These are phyloP conservation scores for Sterrhoptilus dennistouni DNA, from an alignment of 2,113 vertebrate species.

Conservation along the genomic window DNA sequence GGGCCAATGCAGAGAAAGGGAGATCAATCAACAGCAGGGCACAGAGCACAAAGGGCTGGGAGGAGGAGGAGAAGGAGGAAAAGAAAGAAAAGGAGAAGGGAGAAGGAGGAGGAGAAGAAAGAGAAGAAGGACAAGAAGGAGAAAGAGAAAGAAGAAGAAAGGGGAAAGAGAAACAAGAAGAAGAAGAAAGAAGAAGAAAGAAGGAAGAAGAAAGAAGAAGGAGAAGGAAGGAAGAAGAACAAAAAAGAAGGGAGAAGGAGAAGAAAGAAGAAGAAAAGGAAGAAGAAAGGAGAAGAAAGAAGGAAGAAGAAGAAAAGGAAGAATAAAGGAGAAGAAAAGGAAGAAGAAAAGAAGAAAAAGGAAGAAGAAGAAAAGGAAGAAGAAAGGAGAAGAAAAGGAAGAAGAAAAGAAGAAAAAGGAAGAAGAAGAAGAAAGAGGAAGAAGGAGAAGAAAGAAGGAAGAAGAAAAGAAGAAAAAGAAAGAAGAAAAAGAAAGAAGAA, in stretches of 20 bases:
- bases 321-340: too few species aligned
- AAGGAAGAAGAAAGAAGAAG: background rate
- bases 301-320: background rate
- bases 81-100: too few species aligned
- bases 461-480: too few species aligned
- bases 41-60: background rate
- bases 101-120: too few species aligned
- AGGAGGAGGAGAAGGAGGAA: background rate
- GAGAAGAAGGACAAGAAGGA: accelerated
- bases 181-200: background rate
- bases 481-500: too few species aligned
- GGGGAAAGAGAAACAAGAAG: accelerated
- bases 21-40: background rate
- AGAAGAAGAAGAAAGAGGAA: background rate
- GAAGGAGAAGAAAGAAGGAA: too few species aligned
- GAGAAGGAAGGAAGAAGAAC: too few species aligned
- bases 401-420: too few species aligned
- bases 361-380: too few species aligned
- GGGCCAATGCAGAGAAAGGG: background rate
- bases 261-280: too few species aligned
- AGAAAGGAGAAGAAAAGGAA: accelerated
- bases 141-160: accelerated
- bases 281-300: background rate
- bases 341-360: too few species aligned
- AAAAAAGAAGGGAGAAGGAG: too few species aligned